A percentile compares a stretch with the other conserved stretches of the same genome.
Evolutionary conservation across 2,888 invertebrate species (phyloP).

Genomic region (Eristalis pertinax): DNA sequence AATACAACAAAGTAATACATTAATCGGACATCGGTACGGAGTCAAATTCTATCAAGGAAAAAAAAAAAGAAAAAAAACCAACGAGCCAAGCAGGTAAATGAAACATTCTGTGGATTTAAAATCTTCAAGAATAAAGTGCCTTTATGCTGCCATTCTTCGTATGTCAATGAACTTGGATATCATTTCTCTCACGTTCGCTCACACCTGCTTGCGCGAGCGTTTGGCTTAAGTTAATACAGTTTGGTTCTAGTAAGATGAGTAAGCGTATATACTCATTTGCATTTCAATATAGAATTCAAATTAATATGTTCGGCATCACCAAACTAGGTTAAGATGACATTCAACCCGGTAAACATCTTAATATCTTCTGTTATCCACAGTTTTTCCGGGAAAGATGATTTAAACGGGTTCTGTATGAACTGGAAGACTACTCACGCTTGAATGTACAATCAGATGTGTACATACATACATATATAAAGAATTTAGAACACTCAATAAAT

Average conservation of each 20-base stretch:
- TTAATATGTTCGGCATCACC: constrained; percentile 42
- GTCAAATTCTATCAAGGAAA: constrained; percentile 29
- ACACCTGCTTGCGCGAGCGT: constrained; percentile 1
- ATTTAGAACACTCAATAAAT: background rate
- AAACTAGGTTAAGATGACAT: constrained; percentile 63
- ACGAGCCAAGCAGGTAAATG: constrained; percentile 38
- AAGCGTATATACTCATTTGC: constrained; percentile 52
- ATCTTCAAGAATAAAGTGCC: constrained; percentile 42
- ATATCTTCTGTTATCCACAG: background rate
- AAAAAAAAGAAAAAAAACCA: constrained; percentile 37
- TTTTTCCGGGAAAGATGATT: constrained; percentile 12
- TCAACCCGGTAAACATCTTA: constrained; percentile 47
- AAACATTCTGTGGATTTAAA: constrained; percentile 30
- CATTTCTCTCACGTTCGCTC: constrained; percentile 62
- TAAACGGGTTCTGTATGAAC: constrained; percentile 32
- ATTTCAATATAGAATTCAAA: constrained; percentile 56
- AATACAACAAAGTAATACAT: constrained; percentile 29
- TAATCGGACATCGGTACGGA: constrained; percentile 43
- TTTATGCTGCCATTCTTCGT: constrained; percentile 48
- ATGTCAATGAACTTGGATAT: constrained; percentile 66
- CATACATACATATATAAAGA: background rate
- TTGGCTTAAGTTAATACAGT: constrained; percentile 40
- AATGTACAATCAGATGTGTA: background rate
- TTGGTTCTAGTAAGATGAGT: constrained; percentile 43
- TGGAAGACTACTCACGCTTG: background rate